phyloP scores from a whole-genome alignment of 1,140 invertebrate species.

The Bombus sibiricus region DNA sequence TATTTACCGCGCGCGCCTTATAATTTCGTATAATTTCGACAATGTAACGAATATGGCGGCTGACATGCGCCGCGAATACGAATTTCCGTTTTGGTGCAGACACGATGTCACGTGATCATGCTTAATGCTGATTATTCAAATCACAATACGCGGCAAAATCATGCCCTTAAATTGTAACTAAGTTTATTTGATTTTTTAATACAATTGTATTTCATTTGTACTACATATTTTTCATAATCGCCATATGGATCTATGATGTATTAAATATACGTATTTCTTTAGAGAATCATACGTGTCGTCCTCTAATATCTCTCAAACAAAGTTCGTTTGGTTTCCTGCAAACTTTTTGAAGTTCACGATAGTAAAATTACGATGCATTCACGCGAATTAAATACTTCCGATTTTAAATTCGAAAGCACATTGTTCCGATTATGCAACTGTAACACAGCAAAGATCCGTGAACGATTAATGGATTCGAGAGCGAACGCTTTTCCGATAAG shows the following conservation, averaged over 20 bases:
- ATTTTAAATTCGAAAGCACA: background rate
- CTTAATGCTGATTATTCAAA: background rate
- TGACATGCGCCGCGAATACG: constrained; percentile 25
- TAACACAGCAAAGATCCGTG: constrained; percentile 4
- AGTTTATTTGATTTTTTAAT: constrained; percentile 50
- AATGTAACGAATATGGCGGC: constrained; percentile 32
- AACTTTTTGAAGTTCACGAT: background rate
- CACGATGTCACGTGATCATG: background rate
- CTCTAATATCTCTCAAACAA: background rate
- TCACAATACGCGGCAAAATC: background rate
- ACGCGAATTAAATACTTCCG: background rate
- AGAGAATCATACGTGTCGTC: background rate
- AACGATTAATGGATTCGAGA: constrained; percentile 4
- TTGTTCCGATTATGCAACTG: background rate
- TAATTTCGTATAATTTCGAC: constrained; percentile 38
- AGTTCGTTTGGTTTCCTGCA: background rate
- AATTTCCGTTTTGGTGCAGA: background rate
- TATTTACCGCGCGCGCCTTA: constrained; percentile 45
- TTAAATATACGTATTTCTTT: constrained; percentile 39
- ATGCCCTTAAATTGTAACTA: constrained; percentile 23
- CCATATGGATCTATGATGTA: constrained; percentile 35
- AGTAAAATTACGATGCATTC: background rate
- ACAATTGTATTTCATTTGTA: constrained; percentile 47
- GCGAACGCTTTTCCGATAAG: constrained; percentile 20
- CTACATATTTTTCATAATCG: constrained; percentile 43